These are phyloP conservation scores for Petrocephalus sullivani DNA, from an alignment of 2,797 vertebrate species.

Conservation along the genomic window DNA sequence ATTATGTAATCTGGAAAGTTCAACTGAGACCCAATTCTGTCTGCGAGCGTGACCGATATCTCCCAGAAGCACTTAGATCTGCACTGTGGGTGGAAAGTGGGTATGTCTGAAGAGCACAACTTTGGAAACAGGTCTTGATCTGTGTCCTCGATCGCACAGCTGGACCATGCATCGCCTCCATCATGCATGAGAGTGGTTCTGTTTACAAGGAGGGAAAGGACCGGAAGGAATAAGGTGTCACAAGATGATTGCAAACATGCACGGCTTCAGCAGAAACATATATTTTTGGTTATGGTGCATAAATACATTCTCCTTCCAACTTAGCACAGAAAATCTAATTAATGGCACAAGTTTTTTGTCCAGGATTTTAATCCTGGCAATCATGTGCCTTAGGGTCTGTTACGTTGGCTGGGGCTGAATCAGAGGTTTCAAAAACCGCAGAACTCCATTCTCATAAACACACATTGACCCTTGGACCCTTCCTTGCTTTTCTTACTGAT, in stretches of 20 bases:
- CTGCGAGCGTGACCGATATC: neutral
- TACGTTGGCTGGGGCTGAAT: neutral
- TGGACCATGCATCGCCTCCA: neutral
- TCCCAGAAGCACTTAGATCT: neutral
- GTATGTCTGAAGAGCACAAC: neutral
- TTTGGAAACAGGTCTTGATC: neutral
- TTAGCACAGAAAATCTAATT: neutral
- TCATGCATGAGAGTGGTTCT: neutral
- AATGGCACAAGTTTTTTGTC: neutral
- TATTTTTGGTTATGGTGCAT: slow-evolving; percentile 7
- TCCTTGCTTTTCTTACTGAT: neutral
- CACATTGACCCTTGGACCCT: neutral
- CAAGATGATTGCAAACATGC: neutral
- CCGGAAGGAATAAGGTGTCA: neutral
- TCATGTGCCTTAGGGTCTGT: neutral
- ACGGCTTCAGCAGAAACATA: neutral
- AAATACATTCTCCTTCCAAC: neutral
- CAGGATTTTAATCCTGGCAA: neutral
- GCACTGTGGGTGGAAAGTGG: neutral
- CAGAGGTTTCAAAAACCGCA: neutral
- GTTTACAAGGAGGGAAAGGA: neutral
- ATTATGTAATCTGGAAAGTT: neutral
- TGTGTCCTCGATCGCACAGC: neutral
- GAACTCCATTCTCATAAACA: slow-evolving; percentile 14
- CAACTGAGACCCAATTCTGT: neutral